Evolutionary conservation across 2,888 invertebrate genomes (phyloP).

Genomic region (Pyrocoelia pectoralis): DNA sequence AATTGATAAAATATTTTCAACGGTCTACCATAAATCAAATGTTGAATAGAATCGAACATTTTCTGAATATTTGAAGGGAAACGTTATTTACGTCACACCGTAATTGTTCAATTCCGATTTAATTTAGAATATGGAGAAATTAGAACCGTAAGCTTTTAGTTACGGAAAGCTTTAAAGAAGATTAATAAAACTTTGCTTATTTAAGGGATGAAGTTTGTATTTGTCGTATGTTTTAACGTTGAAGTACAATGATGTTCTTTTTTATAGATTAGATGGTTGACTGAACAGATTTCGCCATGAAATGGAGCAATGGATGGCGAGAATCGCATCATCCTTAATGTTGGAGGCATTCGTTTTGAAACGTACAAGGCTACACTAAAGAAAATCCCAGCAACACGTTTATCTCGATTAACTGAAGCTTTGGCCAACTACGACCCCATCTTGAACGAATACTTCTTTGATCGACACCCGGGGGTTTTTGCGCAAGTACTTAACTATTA

Average conservation of each 20-base stretch:
- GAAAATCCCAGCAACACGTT: conserved; percentile 87
- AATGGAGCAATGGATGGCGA: conserved; percentile 79
- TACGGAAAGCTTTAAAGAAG: too few relatives aligned
- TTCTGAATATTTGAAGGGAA: background rate
- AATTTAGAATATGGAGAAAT: too few relatives aligned
- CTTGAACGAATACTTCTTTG: conserved; percentile 88
- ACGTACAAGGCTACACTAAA: conserved; percentile 84
- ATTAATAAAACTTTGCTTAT: too few relatives aligned
- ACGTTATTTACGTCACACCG: background rate
- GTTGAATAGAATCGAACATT: background rate
- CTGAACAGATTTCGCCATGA: conserved; percentile 32
- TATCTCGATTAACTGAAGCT: conserved; percentile 84
- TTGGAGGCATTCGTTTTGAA: conserved; percentile 85
- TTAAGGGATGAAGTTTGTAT: too few relatives aligned
- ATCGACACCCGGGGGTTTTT: conserved; percentile 89
- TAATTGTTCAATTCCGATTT: too few relatives aligned
- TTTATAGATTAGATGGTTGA: conserved; percentile 29
- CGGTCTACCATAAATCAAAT: background rate
- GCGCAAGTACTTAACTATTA: conserved; percentile 90
- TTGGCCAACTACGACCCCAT: conserved; percentile 90
- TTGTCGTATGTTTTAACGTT: too few relatives aligned
- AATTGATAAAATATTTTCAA: background rate
- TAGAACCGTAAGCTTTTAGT: too few relatives aligned
- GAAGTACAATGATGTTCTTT: conserved; percentile 9
- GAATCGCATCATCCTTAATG: conserved; percentile 92